Conservation (phyloP, 2,888 invertebrate genomes). For the Platerodrilus igneus region DNA sequence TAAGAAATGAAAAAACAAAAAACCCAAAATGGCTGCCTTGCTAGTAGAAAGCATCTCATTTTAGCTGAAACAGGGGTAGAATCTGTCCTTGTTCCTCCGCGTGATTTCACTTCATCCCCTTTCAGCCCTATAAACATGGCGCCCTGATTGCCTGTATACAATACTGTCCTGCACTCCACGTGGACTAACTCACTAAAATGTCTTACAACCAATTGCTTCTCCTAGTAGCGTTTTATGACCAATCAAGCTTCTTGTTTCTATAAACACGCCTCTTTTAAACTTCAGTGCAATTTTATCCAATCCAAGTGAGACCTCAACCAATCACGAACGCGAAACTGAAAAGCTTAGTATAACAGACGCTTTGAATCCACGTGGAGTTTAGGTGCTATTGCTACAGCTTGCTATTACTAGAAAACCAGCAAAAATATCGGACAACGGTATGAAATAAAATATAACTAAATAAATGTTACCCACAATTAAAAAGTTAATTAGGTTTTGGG, state of each 20-base stretch:
- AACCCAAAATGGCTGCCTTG: conserved; percentile 71
- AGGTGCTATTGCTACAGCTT: too few relatives aligned
- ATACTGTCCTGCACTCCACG: conserved; percentile 47
- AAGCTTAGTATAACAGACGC: conserved; percentile 19
- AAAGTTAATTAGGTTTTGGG: too few relatives aligned
- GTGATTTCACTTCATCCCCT: conserved; percentile 50
- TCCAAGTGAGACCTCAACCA: conserved; percentile 28
- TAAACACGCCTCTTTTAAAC: conserved; percentile 38
- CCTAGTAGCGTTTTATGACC: conserved; percentile 18
- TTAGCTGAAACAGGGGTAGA: conserved; percentile 50
- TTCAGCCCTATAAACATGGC: conserved; percentile 53
- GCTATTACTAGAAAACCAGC: too few relatives aligned
- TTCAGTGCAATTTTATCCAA: too few relatives aligned
- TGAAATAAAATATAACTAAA: too few relatives aligned
- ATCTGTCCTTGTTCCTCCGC: conserved; percentile 50
- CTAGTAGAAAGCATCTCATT: conserved; percentile 53
- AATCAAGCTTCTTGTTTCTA: conserved; percentile 18
- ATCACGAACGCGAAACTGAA: too few relatives aligned
- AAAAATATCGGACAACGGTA: too few relatives aligned
- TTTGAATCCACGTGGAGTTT: conserved; percentile 48
- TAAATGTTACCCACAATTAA: too few relatives aligned
- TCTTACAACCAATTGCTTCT: conserved; percentile 29
- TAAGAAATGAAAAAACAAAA: conserved; percentile 55
- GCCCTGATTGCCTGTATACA: conserved; percentile 52
- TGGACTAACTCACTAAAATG: conserved; percentile 34